A percentile compares a stretch with the other conserved stretches of the same genome.
Evolutionary conservation across 2,113 vertebrate species (phyloP).

Genomic region (Scortum barcoo): DNA sequence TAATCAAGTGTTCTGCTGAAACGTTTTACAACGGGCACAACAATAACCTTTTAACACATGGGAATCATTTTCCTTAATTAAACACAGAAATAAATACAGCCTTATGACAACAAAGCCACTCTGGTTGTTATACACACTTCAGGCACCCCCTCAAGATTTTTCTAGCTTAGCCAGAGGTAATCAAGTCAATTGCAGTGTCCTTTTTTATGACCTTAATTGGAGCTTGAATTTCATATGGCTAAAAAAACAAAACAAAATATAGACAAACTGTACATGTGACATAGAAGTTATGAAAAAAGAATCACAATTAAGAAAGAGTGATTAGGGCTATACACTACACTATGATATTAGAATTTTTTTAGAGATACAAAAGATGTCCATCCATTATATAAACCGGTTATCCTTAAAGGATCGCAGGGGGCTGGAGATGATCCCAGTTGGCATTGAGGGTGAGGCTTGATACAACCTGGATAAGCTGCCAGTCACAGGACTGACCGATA

Average conservation of each 20-base stretch:
- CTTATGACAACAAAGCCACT: conserved; percentile 81
- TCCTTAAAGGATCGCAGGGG: no score
- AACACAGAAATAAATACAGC: conserved; percentile 90
- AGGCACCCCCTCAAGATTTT: conserved; percentile 49
- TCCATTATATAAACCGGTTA: no score
- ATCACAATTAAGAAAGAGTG: no score
- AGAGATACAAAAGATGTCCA: no score
- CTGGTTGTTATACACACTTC: conserved; percentile 54
- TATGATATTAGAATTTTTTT: no score
- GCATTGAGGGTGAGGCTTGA: no score
- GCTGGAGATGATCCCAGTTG: no score
- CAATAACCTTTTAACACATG: conserved; percentile 90
- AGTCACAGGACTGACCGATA: no score
- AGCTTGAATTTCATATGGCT: conserved; percentile 13
- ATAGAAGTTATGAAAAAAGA: not conserved
- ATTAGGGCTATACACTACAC: no score
- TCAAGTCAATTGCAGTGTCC: conserved; percentile 47
- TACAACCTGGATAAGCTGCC: no score
- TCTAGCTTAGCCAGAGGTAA: conserved; percentile 37
- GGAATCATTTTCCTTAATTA: conserved; percentile 92
- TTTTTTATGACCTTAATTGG: conserved; percentile 43
- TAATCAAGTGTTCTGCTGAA: conserved; percentile 90
- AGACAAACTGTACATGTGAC: not conserved
- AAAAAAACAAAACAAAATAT: conserved; percentile 5
- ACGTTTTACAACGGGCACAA: conserved; percentile 87